Conservation (phyloP, 2,888 invertebrate genomes). For the Agrochola litura region DNA sequence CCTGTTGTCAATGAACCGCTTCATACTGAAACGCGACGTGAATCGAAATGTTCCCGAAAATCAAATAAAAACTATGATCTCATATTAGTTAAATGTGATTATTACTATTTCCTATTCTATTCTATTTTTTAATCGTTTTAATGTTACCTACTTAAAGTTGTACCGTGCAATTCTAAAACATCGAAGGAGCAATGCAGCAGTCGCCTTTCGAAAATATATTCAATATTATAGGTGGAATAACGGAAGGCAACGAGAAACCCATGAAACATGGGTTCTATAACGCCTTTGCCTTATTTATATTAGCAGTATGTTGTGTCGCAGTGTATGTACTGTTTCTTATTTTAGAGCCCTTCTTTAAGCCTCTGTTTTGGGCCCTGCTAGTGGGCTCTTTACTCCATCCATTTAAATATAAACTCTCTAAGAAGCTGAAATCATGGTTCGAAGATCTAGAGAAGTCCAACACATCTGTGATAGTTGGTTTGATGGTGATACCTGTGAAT, state of each 20-base stretch:
- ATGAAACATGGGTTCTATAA: slow-evolving; percentile 97
- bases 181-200: slow-evolving; percentile 84
- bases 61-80: slow-evolving; percentile 78
- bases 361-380: slow-evolving; percentile 98
- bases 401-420: slow-evolving; percentile 95
- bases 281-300: slow-evolving; percentile 94
- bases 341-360: slow-evolving; percentile 97
- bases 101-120: slow-evolving; percentile 33
- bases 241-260: slow-evolving; percentile 96
- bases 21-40: slow-evolving; percentile 36
- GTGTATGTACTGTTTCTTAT: slow-evolving; percentile 95
- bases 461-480: slow-evolving; percentile 91
- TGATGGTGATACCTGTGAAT: slow-evolving; percentile 93
- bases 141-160: slow-evolving; percentile 37
- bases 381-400: slow-evolving; percentile 99
- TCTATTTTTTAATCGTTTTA: slow-evolving; percentile 48
- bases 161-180: slow-evolving; percentile 35
- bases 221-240: slow-evolving; percentile 92
- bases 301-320: slow-evolving; percentile 92
- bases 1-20: slow-evolving; percentile 48
- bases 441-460: slow-evolving; percentile 92
- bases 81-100: slow-evolving; percentile 65
- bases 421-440: slow-evolving; percentile 95
- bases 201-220: slow-evolving; percentile 92
- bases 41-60: slow-evolving; percentile 65